Base-by-base conservation (phyloP, 2,888 invertebrate species). In the Folsomia candida region DNA sequence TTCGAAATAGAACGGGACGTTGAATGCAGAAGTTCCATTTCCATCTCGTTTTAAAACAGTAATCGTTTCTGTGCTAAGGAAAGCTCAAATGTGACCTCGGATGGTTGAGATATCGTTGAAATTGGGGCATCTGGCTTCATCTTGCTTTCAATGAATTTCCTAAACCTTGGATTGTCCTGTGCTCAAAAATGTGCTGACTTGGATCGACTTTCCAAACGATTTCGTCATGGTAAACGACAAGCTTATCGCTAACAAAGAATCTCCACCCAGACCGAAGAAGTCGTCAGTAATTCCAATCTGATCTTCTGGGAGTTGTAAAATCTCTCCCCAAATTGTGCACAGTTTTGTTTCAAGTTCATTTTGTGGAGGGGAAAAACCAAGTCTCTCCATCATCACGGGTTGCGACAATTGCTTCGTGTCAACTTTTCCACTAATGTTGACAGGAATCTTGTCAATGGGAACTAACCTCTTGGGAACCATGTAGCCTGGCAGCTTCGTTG, bases 251-350 rank as follows among this genome's bases (percentile, higher is more conserved):
- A 67, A 58, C 2, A 72, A 27, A 18, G 67, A 67, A 37, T 72
- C 69, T 28, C 72, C 72, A 54, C 72, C 72, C n/a, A 72, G n/a
- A 14, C 57, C 18, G 47, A 72, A 72, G 20, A 72, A 72, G 47
- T 67, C 60, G 26, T 69, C 69, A 1, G 57, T 26, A 29, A 62
- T 29, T 18, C 63, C 57, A 6, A 69, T 69, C 11, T n/a, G 3
- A 14, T 66, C 57, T 26, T n/a, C 11, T 2, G 51, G 61, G 2
- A 72, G n/a, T 11, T 27, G 57, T 29, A 68, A 28, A 3, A 51
- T 24, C 28, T 72, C 28, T 6, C 25, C 28, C 62, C 62, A 72
- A 22, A 72, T 63, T 29, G 63, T 51, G 1, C 20, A 20, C 3
- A 72, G 22, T 14, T 54, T 28, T 2, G 22, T 51, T 25, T 67